Percentiles rank a stretch among this genome's conserved stretches.
Conservation (phyloP, 2,888 invertebrate species). For the Phymatocera aterrima region DNA sequence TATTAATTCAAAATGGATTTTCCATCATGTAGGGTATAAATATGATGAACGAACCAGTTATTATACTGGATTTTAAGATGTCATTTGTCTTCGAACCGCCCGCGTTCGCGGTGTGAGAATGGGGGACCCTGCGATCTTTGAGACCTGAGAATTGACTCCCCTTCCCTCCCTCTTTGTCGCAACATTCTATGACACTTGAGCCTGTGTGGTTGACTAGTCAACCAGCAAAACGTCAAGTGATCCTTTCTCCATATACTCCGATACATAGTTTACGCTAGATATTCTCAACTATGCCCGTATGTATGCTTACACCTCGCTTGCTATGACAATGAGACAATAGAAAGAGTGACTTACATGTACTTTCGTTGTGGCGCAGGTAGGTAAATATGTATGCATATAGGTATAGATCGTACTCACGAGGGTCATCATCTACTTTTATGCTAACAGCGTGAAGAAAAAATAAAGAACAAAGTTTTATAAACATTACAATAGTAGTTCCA, state of each 20-base stretch:
- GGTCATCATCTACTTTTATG: background rate
- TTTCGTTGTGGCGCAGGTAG: too few relatives aligned
- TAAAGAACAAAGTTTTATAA: background rate
- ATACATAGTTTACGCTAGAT: background rate
- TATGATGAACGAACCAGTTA: background rate
- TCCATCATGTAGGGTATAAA: background rate
- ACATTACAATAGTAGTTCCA: background rate
- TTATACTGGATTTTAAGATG: background rate
- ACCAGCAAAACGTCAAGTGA: conserved; percentile 20
- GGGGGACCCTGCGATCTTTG: conserved; percentile 15
- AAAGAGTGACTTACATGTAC: conserved; percentile 4
- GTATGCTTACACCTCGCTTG: background rate
- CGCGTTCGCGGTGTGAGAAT: background rate
- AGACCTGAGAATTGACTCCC: conserved; percentile 31
- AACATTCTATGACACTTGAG: conserved; percentile 33
- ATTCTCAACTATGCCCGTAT: conserved; percentile 1
- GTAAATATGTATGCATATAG: background rate
- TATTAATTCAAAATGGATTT: background rate
- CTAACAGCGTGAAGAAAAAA: background rate
- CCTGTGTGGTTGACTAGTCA: conserved; percentile 23
- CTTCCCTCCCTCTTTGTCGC: conserved; percentile 15
- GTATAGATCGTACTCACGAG: background rate
- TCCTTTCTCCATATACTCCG: background rate
- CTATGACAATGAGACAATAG: conserved; percentile 14
- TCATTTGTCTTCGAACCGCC: background rate